A percentile compares a stretch with the other conserved stretches of the same genome.
Conservation (phyloP, 2,797 vertebrate genomes). For the Takifugu rubripes region DNA sequence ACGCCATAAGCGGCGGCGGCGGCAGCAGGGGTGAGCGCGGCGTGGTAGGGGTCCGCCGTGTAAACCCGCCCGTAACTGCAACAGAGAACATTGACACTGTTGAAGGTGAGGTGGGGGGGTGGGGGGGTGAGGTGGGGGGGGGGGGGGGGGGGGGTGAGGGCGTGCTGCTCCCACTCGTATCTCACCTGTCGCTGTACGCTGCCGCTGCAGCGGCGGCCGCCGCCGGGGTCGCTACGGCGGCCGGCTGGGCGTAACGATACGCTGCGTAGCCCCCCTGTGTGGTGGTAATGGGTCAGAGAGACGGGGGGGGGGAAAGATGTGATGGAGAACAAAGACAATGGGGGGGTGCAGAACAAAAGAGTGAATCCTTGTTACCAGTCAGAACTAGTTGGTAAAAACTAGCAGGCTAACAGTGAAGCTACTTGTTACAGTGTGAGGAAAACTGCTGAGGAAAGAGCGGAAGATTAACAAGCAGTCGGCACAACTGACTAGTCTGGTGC, state of each 20-base stretch:
- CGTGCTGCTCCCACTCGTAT: neutral
- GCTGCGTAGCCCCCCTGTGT: slow-evolving; percentile 94
- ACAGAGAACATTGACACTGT: neutral
- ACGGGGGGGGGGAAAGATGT: neutral
- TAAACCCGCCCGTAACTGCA: slow-evolving; percentile 95
- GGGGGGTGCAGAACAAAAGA: slow-evolving; percentile 25
- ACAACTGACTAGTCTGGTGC: slow-evolving; percentile 75
- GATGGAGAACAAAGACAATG: slow-evolving; percentile 6
- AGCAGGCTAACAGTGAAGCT: slow-evolving; percentile 48
- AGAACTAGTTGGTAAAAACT: slow-evolving; percentile 10
- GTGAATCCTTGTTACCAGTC: slow-evolving; percentile 30
- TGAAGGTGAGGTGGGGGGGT: no score
- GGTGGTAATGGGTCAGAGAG: slow-evolving; percentile 12
- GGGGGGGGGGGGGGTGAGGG: no score
- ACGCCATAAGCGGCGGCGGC: slow-evolving; percentile 96
- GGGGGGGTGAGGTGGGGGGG: no score
- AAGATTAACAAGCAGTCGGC: slow-evolving; percentile 77
- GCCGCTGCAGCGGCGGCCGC: slow-evolving; percentile 89
- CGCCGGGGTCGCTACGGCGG: slow-evolving; percentile 85
- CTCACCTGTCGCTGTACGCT: slow-evolving; percentile 97
- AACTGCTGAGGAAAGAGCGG: slow-evolving; percentile 66
- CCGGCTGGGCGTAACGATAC: slow-evolving; percentile 96
- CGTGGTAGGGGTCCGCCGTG: slow-evolving; percentile 97
- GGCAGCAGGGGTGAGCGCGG: slow-evolving; percentile 89
- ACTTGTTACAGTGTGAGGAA: slow-evolving; percentile 63